These are phyloP conservation scores for Galaxea fascicularis DNA, from an alignment of 92 coral and sea anemone genomes.

Conservation along the genomic window DNA sequence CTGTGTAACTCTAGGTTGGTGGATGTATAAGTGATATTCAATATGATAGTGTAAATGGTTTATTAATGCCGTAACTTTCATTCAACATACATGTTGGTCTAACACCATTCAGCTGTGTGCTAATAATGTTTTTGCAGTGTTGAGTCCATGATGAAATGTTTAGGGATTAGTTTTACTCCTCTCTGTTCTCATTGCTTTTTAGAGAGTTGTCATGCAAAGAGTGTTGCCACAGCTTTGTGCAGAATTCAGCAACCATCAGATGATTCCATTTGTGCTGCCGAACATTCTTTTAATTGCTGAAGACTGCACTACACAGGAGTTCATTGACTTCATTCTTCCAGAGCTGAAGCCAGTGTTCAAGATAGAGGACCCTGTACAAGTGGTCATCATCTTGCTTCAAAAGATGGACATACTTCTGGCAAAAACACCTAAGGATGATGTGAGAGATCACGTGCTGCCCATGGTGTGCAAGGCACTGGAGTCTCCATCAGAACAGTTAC, in stretches of 20 bases:
- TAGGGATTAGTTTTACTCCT: not conserved
- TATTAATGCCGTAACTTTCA: no score
- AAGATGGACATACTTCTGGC: conserved; percentile 92
- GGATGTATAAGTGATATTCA: no score
- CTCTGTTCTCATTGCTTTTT: not conserved
- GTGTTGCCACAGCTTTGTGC: conserved; percentile 93
- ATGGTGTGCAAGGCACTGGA: conserved; percentile 98
- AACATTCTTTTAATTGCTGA: conserved; percentile 92
- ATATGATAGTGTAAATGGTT: no score
- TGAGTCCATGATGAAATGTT: not conserved
- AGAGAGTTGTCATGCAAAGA: conserved; percentile 94
- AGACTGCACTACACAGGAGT: conserved; percentile 89
- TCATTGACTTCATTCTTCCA: conserved; percentile 74
- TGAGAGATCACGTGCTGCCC: conserved; percentile 91
- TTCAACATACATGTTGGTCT: no score
- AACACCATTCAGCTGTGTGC: no score
- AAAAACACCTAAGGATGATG: conserved; percentile 92
- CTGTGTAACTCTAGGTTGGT: no score
- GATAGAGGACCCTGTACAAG: conserved; percentile 96
- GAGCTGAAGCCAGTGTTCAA: conserved; percentile 95
- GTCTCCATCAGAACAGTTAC: conserved; percentile 91
- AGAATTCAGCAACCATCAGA: conserved; percentile 90
- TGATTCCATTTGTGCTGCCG: conserved; percentile 97
- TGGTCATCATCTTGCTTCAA: conserved; percentile 87
- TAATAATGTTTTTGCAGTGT: no score